phyloP scores from a whole-genome alignment of 2,797 vertebrate species.

The Poecilia velifera region DNA sequence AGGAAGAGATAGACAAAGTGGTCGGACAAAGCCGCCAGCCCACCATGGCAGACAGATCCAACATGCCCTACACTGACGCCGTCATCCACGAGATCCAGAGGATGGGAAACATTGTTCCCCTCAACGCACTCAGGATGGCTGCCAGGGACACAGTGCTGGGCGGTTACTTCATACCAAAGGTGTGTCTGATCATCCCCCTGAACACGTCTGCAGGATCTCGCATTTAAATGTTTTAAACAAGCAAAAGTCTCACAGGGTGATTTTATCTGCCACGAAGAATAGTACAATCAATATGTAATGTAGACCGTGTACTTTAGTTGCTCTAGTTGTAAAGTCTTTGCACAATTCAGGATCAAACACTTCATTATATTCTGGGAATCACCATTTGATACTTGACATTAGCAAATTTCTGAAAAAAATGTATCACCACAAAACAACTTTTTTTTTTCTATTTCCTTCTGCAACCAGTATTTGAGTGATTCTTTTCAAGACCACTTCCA shows the following conservation, averaged over 20 bases:
- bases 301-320: neutral
- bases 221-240: neutral
- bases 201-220: neutral
- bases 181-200: constrained; percentile 36
- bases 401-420: neutral
- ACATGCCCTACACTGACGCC: constrained; percentile 86
- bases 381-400: neutral
- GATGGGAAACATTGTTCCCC: constrained; percentile 82
- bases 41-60: constrained; percentile 72
- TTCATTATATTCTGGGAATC: neutral
- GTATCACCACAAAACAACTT: neutral
- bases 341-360: neutral
- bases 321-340: neutral
- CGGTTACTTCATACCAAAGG: constrained; percentile 86
- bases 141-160: constrained; percentile 70
- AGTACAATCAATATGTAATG: neutral
- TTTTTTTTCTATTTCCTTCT: neutral
- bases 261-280: neutral
- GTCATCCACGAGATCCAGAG: constrained; percentile 89
- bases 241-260: neutral
- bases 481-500: neutral
- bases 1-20: constrained; percentile 85
- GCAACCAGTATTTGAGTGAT: neutral
- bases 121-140: constrained; percentile 74
- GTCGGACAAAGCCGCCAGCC: constrained; percentile 77